These are phyloP conservation scores for Plebejus melissa DNA, from an alignment of 2,888 invertebrate genomes.

Conservation along the genomic window DNA sequence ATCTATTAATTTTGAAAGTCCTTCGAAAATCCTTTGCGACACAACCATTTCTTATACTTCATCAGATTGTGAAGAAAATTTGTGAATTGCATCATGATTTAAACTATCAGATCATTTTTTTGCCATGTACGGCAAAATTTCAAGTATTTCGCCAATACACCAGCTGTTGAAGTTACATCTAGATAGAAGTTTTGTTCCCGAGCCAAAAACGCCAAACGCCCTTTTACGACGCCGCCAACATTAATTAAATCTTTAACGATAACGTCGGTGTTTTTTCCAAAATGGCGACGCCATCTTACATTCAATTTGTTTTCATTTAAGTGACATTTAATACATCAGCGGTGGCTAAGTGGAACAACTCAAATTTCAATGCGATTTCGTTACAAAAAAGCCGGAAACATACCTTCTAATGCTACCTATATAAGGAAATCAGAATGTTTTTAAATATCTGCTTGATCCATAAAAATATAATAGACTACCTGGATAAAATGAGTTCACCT, in stretches of 20 bases:
- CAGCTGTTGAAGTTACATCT: conserved; percentile 23
- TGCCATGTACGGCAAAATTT: conserved; percentile 21
- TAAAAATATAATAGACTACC: background rate
- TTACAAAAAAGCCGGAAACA: conserved; percentile 6
- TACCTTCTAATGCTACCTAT: background rate
- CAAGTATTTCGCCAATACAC: conserved; percentile 26
- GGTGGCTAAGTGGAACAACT: conserved; percentile 11
- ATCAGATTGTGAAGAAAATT: conserved; percentile 18
- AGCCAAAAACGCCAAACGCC: conserved; percentile 28
- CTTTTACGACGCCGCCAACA: conserved; percentile 30
- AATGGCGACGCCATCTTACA: conserved; percentile 23
- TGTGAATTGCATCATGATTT: conserved; percentile 18
- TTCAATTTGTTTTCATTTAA: conserved; percentile 26
- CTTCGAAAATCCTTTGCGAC: background rate
- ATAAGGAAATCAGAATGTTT: background rate
- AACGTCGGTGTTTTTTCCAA: conserved; percentile 34
- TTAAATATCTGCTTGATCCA: background rate
- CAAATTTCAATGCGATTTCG: conserved; percentile 16
- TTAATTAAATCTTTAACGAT: conserved; percentile 34
- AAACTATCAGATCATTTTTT: conserved; percentile 20
- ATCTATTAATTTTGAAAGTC: background rate
- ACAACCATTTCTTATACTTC: background rate
- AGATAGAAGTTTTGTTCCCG: conserved; percentile 25
- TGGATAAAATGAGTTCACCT: no score
- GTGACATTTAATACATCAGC: conserved; percentile 12